Base-by-base conservation (phyloP, 2,797 vertebrate genomes). In the Oreochromis grahami region DNA sequence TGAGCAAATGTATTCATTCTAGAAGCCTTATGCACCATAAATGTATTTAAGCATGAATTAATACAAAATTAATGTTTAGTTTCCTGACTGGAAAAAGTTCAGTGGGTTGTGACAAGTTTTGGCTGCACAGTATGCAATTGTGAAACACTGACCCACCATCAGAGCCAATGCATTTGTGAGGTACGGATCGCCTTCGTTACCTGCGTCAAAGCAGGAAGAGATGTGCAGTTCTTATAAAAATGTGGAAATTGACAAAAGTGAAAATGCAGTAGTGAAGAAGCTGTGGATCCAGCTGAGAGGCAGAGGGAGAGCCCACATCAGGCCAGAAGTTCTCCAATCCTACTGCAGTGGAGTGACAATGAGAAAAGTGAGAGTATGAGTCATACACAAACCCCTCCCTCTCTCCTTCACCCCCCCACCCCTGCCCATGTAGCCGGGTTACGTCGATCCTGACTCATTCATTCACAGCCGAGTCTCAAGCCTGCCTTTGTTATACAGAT, bases 391-490 rank as follows among this genome's bases (percentile, higher is more conserved):
- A 83, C 91, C 89, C 92, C 94, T 86, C 90, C 90, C 84, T 84
- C 88, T 43, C 43, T 38, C 77, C 80, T 72, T 55, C 77, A 52
- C 77, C 84, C 80, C 55, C 55, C 65, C 76, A 14, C 29, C 19
- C 14, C 58, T 24, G 14, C 58, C 58, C 70, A 86, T 82, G 88
- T 78, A 88, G 89, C 84, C 52, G 21, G 82, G 88, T 93, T 94
- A 94, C 90, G 91, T 95, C 86, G 89, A 89, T 90, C 91, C 93
- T 94, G 92, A 94, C 93, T 95, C 94, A 95, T 93, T 94, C 94
- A 92, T 92, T 94, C 92, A 90, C 85, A 89, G 79, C 81, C 65
- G 38, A 89, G 83, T 88, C 91, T 90, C 86, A 21, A 87, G 86
- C 84, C 90, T 81, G 83, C 89, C 92, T 94, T 92, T 90, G 90